Evolutionary conservation across 1,140 invertebrate genomes (phyloP), one percentile per base, ranked within the genome.

Genomic region (Thaumatotibia leucotreta): DNA sequence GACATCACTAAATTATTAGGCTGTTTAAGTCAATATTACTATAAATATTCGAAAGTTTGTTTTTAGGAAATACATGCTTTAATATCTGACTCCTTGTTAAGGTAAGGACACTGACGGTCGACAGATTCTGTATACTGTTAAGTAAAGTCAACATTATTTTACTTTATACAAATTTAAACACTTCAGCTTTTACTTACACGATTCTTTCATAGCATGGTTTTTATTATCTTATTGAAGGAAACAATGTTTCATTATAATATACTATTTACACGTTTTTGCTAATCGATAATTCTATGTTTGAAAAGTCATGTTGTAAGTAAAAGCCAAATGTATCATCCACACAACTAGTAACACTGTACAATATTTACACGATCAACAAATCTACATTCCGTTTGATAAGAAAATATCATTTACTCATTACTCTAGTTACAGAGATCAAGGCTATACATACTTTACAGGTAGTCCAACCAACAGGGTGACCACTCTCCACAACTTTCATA

Each of bases 391-490:
- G 77, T 76, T 65, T 75, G 79, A 82, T 86, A 87, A 68, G 80
- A 87, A 86, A 89, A 89, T 87, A 89, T 86, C 85, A 83, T 85
- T 80, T 85, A 81, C 80, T 81, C 76, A 82, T 85, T 79, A 63
- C 75, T 79, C 79, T 80, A 81, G 63, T 72, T 68, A 20, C 17
- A 76, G 86, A 89, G 84, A 88, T 88, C 86, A 83, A 78, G 77
- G 79, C 66, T 74, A 74, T 72, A 74, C 73, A 73, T 72, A n/a
- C n/a, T n/a, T n/a, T n/a, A n/a, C n/a, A n/a, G n/a, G n/a, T n/a
- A n/a, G 11, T 33, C 20, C 9, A 20, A 45, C 39, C 35, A 39
- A 45, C 17, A n/a, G 20, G 39, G 39, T 45, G 35, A 45, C 17
- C 17, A 45, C 8, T 20, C 17, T 20, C 39, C n/a, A 39, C n/a